Evolutionary conservation across 2,797 vertebrate species (phyloP), one percentile per base, ranked within the genome.

Genomic region (Heliangelus exortis): DNA sequence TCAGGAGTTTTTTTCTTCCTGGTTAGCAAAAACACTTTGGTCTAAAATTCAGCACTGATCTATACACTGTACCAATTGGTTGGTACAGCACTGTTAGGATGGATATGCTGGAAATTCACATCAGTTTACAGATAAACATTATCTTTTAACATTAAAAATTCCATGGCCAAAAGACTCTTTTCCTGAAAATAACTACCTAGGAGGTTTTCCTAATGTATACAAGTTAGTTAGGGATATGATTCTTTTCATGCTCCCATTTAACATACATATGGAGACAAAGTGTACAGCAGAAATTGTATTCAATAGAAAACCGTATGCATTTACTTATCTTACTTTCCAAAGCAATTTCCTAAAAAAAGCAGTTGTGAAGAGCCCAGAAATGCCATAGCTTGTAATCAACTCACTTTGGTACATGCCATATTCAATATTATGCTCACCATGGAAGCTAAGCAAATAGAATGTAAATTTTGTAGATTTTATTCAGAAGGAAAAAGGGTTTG

Each of bases 381-480:
- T 10, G 16, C 22, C 63, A 73, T 12, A 33, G 22, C 5, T 92
- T 58, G 23, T 26, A 72, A 68, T 57, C 36, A 71, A 25, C 25
- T 57, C 20, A 9, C 21, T 67, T 87, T 82, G 53, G 31, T 71
- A 81, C 1, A 0, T 33, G 50, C 18, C 8, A 41, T 62, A 86
- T 18, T 83, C 45, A 76, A 63, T 53, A 91, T 51, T 85, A 81
- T 89, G 50, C 26, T 93, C 72, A 65, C 33, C 21, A 25, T 12
- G 31, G 45, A 90, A 89, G 26, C 25, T 79, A 87, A 87, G 51
- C 47, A 95, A 94, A 94, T 77, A 62, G 6, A 94, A 87, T 54
- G 39, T 58, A 93, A 88, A 89, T 84, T 87, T 51, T 58, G 53
- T 71, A 73, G 41, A 71, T 80, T 96, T 89, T 34, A 85, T 71